These are phyloP conservation scores for Pangasianodon gigas DNA, from an alignment of 2,113 vertebrate species.

Conservation along the genomic window DNA sequence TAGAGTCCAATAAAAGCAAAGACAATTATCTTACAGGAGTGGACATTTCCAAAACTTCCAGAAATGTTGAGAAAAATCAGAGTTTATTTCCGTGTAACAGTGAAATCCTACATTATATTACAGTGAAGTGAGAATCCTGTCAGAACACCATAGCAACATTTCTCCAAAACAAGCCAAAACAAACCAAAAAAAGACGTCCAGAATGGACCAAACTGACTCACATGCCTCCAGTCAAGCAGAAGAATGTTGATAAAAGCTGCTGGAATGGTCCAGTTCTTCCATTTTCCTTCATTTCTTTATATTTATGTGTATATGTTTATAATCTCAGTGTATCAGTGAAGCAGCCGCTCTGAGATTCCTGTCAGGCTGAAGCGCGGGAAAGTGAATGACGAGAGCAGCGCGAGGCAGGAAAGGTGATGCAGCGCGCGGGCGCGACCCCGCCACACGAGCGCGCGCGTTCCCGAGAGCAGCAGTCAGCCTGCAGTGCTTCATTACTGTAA, in stretches of 20 bases:
- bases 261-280: background rate
- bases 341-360: background rate
- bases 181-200: too few species aligned
- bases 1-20: background rate
- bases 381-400: background rate
- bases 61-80: background rate
- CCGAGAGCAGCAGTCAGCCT: background rate
- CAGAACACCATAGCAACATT: background rate
- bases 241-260: background rate
- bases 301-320: too few species aligned
- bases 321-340: background rate
- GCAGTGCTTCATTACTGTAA: background rate
- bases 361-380: constrained; percentile 16
- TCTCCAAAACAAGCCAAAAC: background rate
- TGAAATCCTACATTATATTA: background rate
- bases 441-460: background rate
- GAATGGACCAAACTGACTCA: background rate
- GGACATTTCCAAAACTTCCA: background rate
- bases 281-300: background rate
- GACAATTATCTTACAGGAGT: background rate
- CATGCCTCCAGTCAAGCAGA: background rate
- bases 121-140: background rate
- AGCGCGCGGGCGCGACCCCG: background rate
- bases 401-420: background rate
- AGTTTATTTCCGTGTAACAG: background rate